These are phyloP conservation scores for Glyptemys insculpta DNA, from an alignment of 2,797 vertebrate species.

Conservation along the genomic window DNA sequence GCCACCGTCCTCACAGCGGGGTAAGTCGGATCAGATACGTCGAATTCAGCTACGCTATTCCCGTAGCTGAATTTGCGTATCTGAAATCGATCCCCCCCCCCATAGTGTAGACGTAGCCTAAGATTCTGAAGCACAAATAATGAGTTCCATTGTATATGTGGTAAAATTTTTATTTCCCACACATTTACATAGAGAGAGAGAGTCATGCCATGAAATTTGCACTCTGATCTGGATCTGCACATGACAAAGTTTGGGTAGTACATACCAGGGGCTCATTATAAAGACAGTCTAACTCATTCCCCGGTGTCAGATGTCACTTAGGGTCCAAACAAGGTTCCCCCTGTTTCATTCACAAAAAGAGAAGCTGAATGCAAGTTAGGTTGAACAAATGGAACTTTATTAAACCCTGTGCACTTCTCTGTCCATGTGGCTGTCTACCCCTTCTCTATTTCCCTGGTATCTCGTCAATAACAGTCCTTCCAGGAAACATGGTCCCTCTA, in stretches of 20 bases:
- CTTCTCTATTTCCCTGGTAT: not conserved
- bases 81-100: too few relatives aligned
- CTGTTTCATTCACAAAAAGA: not conserved
- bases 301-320: not conserved
- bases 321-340: not conserved
- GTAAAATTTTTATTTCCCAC: conserved; percentile 44
- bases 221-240: not conserved
- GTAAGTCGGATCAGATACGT: too few relatives aligned
- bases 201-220: not conserved
- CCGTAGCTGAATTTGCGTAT: too few relatives aligned
- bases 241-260: not conserved
- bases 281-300: not conserved
- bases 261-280: not conserved
- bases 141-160: conserved; percentile 24
- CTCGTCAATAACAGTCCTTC: not conserved
- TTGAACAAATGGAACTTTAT: not conserved
- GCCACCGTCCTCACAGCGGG: too few relatives aligned
- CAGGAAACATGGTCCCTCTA: not conserved
- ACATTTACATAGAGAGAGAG: not conserved
- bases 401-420: not conserved
- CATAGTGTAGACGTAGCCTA: too few relatives aligned
- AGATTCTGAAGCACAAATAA: conserved; percentile 29
- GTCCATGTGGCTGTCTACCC: not conserved
- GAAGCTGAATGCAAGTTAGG: not conserved
- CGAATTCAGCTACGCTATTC: too few relatives aligned